phyloP scores from a whole-genome alignment of 1,140 invertebrate genomes.

The Pristionchus pacificus region DNA sequence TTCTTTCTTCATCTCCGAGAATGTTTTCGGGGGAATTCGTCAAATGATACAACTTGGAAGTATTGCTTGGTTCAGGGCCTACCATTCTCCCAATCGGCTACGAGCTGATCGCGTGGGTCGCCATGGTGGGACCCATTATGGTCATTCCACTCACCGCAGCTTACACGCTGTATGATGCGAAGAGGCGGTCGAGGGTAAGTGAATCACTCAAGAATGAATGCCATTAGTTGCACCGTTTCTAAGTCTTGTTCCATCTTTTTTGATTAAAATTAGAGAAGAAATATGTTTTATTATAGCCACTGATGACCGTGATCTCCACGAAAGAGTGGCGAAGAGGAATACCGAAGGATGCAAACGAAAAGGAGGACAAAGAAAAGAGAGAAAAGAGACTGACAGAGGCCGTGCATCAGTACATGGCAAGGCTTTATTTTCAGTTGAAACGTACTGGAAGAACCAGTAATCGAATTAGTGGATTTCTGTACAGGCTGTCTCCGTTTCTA shows the following conservation, averaged over 20 bases:
- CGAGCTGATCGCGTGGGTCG: conserved; percentile 51
- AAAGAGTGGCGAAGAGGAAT: not conserved
- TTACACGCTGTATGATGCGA: not conserved
- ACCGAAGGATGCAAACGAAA: not conserved
- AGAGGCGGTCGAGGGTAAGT: not conserved
- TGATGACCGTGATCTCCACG: not conserved
- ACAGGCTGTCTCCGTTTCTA: too few species aligned
- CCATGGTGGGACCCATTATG: conserved; percentile 48
- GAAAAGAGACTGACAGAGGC: not conserved
- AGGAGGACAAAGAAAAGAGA: not conserved
- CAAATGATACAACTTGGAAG: too few species aligned
- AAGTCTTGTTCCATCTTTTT: not conserved
- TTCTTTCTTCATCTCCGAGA: too few species aligned
- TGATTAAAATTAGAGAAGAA: not conserved
- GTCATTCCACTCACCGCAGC: conserved; percentile 38
- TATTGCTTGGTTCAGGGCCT: too few species aligned
- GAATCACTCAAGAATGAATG: not conserved
- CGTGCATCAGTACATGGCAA: not conserved
- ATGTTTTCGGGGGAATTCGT: too few species aligned
- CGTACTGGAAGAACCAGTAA: too few species aligned
- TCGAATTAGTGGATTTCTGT: too few species aligned
- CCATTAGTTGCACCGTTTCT: not conserved
- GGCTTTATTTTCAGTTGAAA: too few species aligned
- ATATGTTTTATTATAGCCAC: not conserved
- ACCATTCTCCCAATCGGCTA: conserved; percentile 41